Percentiles rank a stretch among this genome's conserved stretches.
These are phyloP conservation scores for Glandiceps talaboti DNA, from an alignment of 53 echinoderm and acorn worm genomes.

Conservation along the genomic window DNA sequence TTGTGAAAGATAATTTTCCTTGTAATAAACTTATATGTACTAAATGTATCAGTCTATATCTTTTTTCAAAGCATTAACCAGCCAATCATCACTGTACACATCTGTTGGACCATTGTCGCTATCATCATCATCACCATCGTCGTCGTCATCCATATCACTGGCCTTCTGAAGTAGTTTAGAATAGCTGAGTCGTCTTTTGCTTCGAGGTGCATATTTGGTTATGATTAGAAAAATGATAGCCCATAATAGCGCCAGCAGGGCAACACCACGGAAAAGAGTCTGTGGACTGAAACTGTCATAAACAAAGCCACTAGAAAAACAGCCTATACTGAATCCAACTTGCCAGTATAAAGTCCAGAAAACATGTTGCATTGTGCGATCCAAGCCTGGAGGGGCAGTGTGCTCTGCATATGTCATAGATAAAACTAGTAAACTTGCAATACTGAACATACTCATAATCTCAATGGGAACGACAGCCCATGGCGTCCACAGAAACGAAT, in stretches of 20 bases:
- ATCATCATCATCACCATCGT: constrained; percentile 16
- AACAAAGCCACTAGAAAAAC: constrained; percentile 43
- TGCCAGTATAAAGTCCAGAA: constrained; percentile 53
- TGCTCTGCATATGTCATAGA: constrained; percentile 46
- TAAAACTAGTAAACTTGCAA: constrained; percentile 47
- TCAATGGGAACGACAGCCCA: constrained; percentile 80
- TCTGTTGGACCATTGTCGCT: constrained; percentile 21
- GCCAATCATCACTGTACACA: constrained; percentile 50
- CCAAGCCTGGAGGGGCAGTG: constrained; percentile 74
- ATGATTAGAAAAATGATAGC: constrained; percentile 33
- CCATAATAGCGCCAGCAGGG: constrained; percentile 49
- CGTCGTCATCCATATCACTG: constrained; percentile 26
- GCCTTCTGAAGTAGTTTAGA: constrained; percentile 53
- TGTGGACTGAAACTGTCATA: constrained; percentile 35
- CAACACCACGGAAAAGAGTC: constrained; percentile 39
- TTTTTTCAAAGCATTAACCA: constrained; percentile 63
- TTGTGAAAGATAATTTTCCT: too few relatives aligned
- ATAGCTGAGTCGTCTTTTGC: constrained; percentile 67
- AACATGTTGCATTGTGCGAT: constrained; percentile 38
- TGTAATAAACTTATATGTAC: too few relatives aligned
- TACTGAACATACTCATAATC: constrained; percentile 40
- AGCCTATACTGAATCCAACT: constrained; percentile 49
- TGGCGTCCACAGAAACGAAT: constrained; percentile 61
- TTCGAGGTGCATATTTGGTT: constrained; percentile 37
- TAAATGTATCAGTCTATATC: constrained; percentile 16